Evolutionary conservation across 2,888 invertebrate species (phyloP), one percentile per base, ranked within the genome.

Genomic region (Drosophila lacicola): DNA sequence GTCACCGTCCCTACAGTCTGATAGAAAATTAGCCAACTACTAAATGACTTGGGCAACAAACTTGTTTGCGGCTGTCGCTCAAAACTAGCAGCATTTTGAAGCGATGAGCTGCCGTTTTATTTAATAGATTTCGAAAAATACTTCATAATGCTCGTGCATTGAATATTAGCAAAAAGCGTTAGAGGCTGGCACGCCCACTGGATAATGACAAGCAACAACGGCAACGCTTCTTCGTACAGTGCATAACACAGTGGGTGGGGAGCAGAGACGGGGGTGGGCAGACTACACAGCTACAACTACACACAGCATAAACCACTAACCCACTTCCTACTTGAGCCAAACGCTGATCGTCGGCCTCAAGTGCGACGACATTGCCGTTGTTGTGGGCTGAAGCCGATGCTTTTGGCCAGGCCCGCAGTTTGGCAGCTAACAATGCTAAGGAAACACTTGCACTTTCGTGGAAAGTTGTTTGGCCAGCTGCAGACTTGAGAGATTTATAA

Each of bases 361-460:
- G 75, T 70, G 73, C 70, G 70, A 66, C 70, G 70, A 74, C 74
- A 76, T 73, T 79, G 66, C 51, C 46, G 58, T 57, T 61, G 58
- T 64, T 70, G 64, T 64, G 50, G 69, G 44, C 50, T 49, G 44
- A 33, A 56, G 46, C 13, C 37, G 46, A 34, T 42, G 37, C 8
- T 53, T 53, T 17, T 34, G 34, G 54, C 54, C 61, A 25, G 57
- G 66, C 21, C 53, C 34, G 44, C 53, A 34, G 47, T 33, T 62
- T 34, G 36, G 21, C 41, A 45, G 33, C 33, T 10, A 29, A 82
- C 84, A 90, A 83, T 88, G 90, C 80, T 83, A 81, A 78, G 88
- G 82, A 80, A 89, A 83, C 73, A 82, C 83, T 90, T 88, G 80
- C 89, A 86, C 83, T 90, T 90, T 90, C 86, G 73, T 78, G 70